Percentiles rank a stretch among this genome's conserved stretches.
Conservation (phyloP, 2,888 invertebrate species). For the Trachelus iudaicus region DNA sequence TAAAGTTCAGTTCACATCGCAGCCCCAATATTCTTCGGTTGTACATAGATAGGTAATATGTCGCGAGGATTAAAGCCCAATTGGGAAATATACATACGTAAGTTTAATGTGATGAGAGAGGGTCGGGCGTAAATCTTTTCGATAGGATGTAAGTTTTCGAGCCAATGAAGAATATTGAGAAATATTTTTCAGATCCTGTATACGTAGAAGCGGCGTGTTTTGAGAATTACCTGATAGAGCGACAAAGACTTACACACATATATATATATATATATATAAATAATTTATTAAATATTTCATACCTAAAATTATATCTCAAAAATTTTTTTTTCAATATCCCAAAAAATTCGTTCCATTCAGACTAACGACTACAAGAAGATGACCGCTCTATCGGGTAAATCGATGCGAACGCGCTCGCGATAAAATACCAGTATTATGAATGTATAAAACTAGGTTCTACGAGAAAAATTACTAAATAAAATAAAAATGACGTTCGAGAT, state of each 20-base stretch:
- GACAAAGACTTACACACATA: not conserved
- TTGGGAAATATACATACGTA: slow-evolving; percentile 3
- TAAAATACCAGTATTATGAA: slow-evolving; percentile 65
- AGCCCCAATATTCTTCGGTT: not conserved
- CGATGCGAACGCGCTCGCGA: not conserved
- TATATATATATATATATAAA: too few relatives aligned
- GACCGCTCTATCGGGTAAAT: not conserved
- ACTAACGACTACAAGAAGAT: not conserved
- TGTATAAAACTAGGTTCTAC: slow-evolving; percentile 55
- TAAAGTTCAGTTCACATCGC: slow-evolving; percentile 1
- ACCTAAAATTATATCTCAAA: not conserved
- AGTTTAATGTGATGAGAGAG: not conserved
- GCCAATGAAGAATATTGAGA: slow-evolving; percentile 46
- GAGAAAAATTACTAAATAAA: slow-evolving; percentile 13
- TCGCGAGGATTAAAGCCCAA: not conserved
- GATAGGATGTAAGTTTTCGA: slow-evolving; percentile 27
- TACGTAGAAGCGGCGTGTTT: slow-evolving; percentile 33
- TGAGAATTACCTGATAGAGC: not conserved
- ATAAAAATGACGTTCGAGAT: slow-evolving; percentile 28
- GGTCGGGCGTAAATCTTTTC: not conserved
- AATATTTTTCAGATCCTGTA: slow-evolving; percentile 55
- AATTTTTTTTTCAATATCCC: not conserved
- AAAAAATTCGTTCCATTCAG: not conserved
- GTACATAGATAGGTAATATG: not conserved
- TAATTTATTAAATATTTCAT: not conserved